phyloP scores from a whole-genome alignment of 2,888 invertebrate genomes.

The Sphinx pinastri region DNA sequence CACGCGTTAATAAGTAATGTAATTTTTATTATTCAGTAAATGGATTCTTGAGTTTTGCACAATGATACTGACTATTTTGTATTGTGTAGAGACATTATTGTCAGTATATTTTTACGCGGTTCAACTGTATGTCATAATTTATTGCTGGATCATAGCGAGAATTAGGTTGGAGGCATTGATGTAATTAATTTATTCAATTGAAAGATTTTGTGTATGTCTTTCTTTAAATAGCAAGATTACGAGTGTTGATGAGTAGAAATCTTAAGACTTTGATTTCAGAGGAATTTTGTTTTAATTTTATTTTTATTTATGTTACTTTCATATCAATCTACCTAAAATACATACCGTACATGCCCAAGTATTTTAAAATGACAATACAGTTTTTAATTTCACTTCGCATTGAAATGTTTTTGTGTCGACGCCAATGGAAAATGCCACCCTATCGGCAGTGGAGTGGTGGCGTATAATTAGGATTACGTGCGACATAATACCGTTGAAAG shows the following conservation, averaged over 20 bases:
- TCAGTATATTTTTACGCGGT: not conserved
- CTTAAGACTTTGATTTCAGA: no score
- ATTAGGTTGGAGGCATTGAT: no score
- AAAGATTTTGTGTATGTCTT: no score
- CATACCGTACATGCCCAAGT: not conserved
- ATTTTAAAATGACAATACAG: not conserved
- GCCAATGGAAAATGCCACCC: slow-evolving; percentile 29
- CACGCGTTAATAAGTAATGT: not conserved
- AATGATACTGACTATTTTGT: not conserved
- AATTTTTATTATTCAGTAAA: not conserved
- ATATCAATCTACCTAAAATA: no score
- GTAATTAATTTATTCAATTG: no score
- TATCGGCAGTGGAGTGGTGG: slow-evolving; percentile 28
- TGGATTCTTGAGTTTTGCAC: no score
- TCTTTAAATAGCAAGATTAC: no score
- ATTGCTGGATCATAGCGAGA: no score
- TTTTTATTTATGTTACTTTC: no score
- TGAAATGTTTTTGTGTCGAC: slow-evolving; percentile 14
- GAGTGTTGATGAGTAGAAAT: no score
- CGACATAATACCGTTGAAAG: slow-evolving; percentile 35
- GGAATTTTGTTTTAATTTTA: no score
- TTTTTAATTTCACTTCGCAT: not conserved
- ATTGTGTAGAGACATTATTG: not conserved
- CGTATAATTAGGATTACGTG: slow-evolving; percentile 47
- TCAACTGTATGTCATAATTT: no score